phyloP scores from a whole-genome alignment of 2,888 invertebrate species.

The Cheilosia soror region DNA sequence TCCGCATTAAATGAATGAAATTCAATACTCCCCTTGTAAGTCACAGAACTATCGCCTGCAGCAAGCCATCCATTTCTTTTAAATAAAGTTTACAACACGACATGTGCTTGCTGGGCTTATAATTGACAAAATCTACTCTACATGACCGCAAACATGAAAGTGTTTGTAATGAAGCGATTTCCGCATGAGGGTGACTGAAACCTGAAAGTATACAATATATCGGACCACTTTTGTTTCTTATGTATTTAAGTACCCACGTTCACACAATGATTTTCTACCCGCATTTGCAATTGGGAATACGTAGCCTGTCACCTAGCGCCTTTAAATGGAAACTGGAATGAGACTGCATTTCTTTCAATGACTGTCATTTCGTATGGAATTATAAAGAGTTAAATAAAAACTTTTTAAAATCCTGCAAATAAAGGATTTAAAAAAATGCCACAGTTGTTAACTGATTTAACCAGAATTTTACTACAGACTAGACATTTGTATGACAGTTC shows the following conservation, averaged over 20 bases:
- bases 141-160: conserved; percentile 8
- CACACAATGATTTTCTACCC: too few species aligned
- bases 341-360: too few species aligned
- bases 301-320: too few species aligned
- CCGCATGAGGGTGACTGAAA: background rate
- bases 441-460: too few species aligned
- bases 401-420: too few species aligned
- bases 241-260: background rate
- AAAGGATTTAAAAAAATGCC: too few species aligned
- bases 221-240: background rate
- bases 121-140: conserved; percentile 6
- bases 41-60: conserved; percentile 27
- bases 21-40: conserved; percentile 43
- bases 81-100: background rate
- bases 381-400: too few species aligned
- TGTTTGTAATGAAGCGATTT: conserved; percentile 3
- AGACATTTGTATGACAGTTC: too few species aligned
- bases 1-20: conserved; percentile 67
- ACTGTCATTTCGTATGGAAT: too few species aligned
- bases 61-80: conserved; percentile 15
- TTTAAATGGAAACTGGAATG: too few species aligned
- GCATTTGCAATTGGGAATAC: too few species aligned
- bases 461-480: too few species aligned
- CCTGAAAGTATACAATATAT: background rate
- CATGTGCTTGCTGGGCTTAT: background rate